Conservation (phyloP, 2,113 vertebrate genomes). For the Galbula dea region DNA sequence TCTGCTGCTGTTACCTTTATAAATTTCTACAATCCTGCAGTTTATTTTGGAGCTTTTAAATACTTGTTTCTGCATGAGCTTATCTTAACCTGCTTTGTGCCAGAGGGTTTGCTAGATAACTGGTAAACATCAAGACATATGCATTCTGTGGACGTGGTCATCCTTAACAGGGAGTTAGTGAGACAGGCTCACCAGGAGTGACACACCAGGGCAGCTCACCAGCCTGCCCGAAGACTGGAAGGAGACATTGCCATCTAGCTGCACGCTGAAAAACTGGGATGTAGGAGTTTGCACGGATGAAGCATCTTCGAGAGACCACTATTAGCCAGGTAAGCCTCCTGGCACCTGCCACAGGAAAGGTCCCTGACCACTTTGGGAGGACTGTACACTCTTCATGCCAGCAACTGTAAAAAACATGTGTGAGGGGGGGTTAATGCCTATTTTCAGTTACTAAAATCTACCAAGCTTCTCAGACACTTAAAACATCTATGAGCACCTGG, state of each 20-base stretch:
- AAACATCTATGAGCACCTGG: not conserved
- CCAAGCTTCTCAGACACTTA: not conserved
- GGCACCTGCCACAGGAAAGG: not conserved
- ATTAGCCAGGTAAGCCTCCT: not conserved
- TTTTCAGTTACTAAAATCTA: not conserved
- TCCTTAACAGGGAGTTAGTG: accelerated
- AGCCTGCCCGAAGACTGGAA: not conserved
- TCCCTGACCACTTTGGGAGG: not conserved
- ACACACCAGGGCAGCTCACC: not conserved
- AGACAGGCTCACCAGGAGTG: not conserved
- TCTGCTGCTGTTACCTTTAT: not conserved
- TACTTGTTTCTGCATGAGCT: not conserved
- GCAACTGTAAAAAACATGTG: not conserved
- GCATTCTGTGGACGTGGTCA: not conserved
- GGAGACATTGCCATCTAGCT: conserved; percentile 44
- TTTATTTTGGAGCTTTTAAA: not conserved
- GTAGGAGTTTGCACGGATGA: not conserved
- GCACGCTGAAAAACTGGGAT: not conserved
- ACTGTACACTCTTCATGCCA: not conserved
- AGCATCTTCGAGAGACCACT: not conserved
- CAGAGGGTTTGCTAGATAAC: not conserved
- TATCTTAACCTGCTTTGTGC: not conserved
- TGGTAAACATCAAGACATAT: not conserved
- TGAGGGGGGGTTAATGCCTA: not conserved
- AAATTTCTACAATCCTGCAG: not conserved